Evolutionary conservation across 2,113 vertebrate genomes (phyloP), one percentile per base, ranked within the genome.

Genomic region (Pachycephala philippinensis): DNA sequence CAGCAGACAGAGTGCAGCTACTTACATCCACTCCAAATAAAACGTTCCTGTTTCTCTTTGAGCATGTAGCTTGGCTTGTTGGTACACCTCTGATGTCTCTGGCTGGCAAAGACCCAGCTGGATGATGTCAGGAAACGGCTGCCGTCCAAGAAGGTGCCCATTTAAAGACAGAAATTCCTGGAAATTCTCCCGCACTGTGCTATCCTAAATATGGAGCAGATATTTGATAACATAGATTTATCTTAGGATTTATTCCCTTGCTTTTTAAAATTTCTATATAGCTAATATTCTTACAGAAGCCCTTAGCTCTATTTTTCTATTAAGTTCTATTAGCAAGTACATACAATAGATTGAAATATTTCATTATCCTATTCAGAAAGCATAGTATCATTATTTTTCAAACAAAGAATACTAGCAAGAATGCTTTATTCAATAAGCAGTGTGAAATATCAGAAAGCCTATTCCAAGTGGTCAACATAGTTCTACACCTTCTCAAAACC

Each of bases 91-190:
- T 8, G 99, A 99, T 80, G 93, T 85, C 84, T 97, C 98, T 2
- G 99, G 98, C 68, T 99, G 98, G 94, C 99, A 99, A 74, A 99
- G 98, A 40, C 99, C 99, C 52, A 99, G 97, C 82, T 99, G 99
- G 52, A 99, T 97, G 92, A 99, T 98, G 77, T 99, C 99, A 71
- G 99, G 99, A 95, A 99, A 99, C 0, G 99, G 99, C n/a, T 98
- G 98, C 82, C 99, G 98, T 92, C 99, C 99, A 95, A 99, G 98
- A 52, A 99, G 99, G 95, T 99, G 99, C 54, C 99, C 99, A 57
- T 99, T 99, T 93, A 99, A 98, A 92, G 99, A 99, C 89, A 99
- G 97, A 97, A 99, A 99, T 98, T 99, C 99, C 95, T 99, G 99
- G 97, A 99, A 99, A 91, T 99, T 98, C 96, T 98, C 98, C 87